Conservation (phyloP, 2,797 vertebrate genomes). For the Halcyon smyrnensis region DNA sequence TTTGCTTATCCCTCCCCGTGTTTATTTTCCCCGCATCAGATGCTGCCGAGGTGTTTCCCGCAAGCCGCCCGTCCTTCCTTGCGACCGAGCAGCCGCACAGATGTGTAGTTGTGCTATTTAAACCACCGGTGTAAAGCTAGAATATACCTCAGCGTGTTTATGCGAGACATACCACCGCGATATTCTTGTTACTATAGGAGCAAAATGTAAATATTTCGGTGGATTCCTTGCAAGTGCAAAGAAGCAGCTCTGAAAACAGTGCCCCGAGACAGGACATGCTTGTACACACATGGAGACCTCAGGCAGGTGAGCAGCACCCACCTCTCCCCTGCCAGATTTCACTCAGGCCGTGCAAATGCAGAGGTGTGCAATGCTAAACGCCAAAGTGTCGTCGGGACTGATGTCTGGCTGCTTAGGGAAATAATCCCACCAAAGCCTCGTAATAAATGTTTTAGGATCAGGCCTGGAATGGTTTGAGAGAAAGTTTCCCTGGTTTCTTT, state of each 20-base stretch:
- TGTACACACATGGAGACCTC: not conserved
- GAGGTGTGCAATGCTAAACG: not conserved
- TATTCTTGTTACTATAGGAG: slow-evolving; percentile 57
- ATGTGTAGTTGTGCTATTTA: not conserved
- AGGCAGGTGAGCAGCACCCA: not conserved
- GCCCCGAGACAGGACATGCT: not conserved
- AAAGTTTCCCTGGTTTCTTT: slow-evolving; percentile 46
- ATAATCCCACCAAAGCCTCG: slow-evolving; percentile 1
- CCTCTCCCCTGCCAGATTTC: not conserved
- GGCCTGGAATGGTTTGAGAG: slow-evolving; percentile 1
- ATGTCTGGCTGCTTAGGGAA: not conserved
- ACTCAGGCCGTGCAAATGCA: not conserved
- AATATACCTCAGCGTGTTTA: not conserved
- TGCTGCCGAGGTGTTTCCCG: not conserved
- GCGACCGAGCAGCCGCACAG: fast-evolving
- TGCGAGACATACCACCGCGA: not conserved
- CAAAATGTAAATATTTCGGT: slow-evolving; percentile 58
- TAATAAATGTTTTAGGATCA: slow-evolving; percentile 27
- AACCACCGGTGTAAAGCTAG: fast-evolving
- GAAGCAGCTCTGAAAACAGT: not conserved
- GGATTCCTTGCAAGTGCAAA: slow-evolving; percentile 18
- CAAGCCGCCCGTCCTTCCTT: not conserved
- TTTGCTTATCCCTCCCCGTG: fast-evolving
- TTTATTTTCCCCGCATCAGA: fast-evolving
- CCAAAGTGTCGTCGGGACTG: not conserved